These are phyloP conservation scores for Cantharis nigra DNA, from an alignment of 2,888 invertebrate species.

Conservation along the genomic window DNA sequence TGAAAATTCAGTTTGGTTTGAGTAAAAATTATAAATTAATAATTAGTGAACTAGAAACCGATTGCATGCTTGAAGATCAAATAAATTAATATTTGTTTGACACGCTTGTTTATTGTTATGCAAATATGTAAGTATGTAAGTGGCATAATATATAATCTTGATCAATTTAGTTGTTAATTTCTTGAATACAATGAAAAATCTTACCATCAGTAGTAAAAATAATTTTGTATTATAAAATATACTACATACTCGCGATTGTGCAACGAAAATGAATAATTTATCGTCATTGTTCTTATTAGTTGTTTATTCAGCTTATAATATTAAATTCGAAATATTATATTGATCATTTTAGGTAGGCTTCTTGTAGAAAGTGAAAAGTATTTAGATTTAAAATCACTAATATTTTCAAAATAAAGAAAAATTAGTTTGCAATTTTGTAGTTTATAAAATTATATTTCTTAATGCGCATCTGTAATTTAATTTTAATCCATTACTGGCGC, in stretches of 20 bases:
- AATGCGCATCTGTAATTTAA: too few species aligned
- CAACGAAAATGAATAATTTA: slow-evolving; percentile 17
- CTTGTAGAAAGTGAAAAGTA: too few species aligned
- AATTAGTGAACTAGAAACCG: not conserved
- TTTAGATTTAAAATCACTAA: too few species aligned
- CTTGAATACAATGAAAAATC: slow-evolving; percentile 13
- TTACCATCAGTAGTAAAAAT: slow-evolving; percentile 9
- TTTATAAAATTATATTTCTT: too few species aligned
- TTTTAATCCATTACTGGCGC: too few species aligned
- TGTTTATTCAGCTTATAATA: not conserved
- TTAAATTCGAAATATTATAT: not conserved
- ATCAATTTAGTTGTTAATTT: slow-evolving; percentile 13
- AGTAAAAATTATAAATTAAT: not conserved
- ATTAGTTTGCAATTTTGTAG: too few species aligned
- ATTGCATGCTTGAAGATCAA: not conserved
- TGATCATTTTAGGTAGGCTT: not conserved
- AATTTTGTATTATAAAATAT: slow-evolving; percentile 7
- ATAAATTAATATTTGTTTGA: not conserved
- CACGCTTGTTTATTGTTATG: slow-evolving; percentile 2
- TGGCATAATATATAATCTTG: slow-evolving; percentile 9
- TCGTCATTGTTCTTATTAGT: slow-evolving; percentile 12
- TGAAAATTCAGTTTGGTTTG: slow-evolving; percentile 47
- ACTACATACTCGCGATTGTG: slow-evolving; percentile 6
- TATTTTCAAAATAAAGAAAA: too few species aligned
- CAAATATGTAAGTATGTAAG: not conserved